phyloP scores from a whole-genome alignment of 2,888 invertebrate species.

The Tiliacea aurago region DNA sequence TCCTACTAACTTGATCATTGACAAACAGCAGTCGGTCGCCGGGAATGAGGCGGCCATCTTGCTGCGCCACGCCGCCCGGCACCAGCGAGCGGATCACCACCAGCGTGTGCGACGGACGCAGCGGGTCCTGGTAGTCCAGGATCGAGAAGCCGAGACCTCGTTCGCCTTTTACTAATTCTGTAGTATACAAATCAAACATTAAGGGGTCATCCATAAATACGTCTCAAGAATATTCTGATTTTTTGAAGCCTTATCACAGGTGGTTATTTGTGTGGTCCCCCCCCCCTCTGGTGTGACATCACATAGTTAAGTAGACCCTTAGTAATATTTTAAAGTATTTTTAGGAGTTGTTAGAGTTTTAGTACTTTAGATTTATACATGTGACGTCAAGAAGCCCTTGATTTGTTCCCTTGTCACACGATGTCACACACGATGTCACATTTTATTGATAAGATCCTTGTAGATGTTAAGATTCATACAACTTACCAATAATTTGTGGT shows the following conservation, averaged over 20 bases:
- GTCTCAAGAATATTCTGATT: too few species aligned
- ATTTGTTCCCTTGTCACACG: too few species aligned
- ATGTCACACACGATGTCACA: too few species aligned
- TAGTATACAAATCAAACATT: neutral
- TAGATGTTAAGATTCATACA: neutral
- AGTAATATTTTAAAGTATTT: too few species aligned
- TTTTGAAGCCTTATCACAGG: too few species aligned
- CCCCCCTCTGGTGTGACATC: too few species aligned
- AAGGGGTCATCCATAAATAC: too few species aligned
- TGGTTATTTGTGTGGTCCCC: too few species aligned
- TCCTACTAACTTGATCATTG: constrained; percentile 94
- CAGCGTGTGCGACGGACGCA: constrained; percentile 98
- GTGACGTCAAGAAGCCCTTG: too few species aligned
- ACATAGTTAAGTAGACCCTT: too few species aligned
- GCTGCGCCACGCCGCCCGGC: constrained; percentile 99
- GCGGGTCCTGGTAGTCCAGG: constrained; percentile 97
- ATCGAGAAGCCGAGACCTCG: constrained; percentile 99
- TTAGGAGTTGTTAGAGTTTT: too few species aligned
- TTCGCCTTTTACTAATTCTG: constrained; percentile 98
- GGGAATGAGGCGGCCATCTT: constrained; percentile 99
- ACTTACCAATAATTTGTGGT: constrained; percentile 95
- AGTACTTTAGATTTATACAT: too few species aligned
- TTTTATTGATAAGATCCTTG: neutral
- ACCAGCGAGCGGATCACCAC: constrained; percentile 99
- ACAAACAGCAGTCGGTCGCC: constrained; percentile 98